Percentiles rank a stretch among this genome's conserved stretches.
Conservation (phyloP, 1,140 invertebrate species). For the Lineus longissimus region DNA sequence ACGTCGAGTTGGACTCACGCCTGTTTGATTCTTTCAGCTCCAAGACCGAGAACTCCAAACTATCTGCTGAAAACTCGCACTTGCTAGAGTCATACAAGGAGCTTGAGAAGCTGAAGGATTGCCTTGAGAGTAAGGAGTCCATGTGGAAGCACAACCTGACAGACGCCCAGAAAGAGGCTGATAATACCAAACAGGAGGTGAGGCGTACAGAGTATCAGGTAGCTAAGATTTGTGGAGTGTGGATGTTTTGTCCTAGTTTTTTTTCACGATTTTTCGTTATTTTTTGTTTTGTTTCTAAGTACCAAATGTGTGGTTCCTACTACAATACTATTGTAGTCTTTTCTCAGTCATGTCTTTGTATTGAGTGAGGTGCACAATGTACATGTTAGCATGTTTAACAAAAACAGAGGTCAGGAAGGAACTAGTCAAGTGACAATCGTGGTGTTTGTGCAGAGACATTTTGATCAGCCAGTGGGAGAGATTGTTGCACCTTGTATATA, state of each 20-base stretch:
- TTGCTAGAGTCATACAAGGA: conserved; percentile 50
- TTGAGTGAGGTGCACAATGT: too few relatives aligned
- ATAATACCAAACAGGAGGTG: conserved; percentile 45
- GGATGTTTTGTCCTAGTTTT: not conserved
- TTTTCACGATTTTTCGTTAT: too few relatives aligned
- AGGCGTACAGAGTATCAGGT: conserved; percentile 14
- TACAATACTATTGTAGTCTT: too few relatives aligned
- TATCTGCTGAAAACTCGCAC: conserved; percentile 47
- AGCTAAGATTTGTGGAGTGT: not conserved
- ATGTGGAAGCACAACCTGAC: conserved; percentile 43
- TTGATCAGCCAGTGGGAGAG: too few relatives aligned
- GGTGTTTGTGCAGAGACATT: too few relatives aligned
- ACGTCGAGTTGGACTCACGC: not conserved
- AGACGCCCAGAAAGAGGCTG: conserved; percentile 49
- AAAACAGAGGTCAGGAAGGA: too few relatives aligned
- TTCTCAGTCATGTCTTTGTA: too few relatives aligned
- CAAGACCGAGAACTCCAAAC: conserved; percentile 43
- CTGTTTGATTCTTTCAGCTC: conserved; percentile 30
- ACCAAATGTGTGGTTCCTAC: too few relatives aligned
- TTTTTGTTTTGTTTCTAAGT: too few relatives aligned
- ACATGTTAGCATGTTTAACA: too few relatives aligned
- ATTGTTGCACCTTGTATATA: too few relatives aligned
- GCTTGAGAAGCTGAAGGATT: conserved; percentile 43
- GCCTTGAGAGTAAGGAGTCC: conserved; percentile 35
- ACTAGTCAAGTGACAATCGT: too few relatives aligned